Percentiles rank a stretch among this genome's conserved stretches.
phyloP scores from a whole-genome alignment of 2,888 invertebrate genomes.

The Troides oblongomaculatus region DNA sequence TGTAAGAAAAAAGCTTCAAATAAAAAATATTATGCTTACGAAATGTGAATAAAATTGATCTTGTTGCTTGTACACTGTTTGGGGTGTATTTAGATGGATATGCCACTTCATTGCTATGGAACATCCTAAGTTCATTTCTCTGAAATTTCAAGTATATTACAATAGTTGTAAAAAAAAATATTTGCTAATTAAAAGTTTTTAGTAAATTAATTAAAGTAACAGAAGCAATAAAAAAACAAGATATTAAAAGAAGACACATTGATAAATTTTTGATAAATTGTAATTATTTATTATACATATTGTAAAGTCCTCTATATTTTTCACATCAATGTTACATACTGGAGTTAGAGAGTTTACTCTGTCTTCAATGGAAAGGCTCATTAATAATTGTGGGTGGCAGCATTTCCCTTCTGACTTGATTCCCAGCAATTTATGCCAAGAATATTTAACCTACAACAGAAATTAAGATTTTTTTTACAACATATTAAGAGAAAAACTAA shows the following conservation, averaged over 20 bases:
- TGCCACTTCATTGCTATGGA: slow-evolving; percentile 68
- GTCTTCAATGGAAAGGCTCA: slow-evolving; percentile 81
- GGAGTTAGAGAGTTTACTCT: slow-evolving; percentile 69
- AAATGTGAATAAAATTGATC: slow-evolving; percentile 53
- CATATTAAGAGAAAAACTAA: no score
- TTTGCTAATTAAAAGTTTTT: background rate
- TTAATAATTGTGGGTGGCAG: slow-evolving; percentile 81
- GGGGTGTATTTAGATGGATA: slow-evolving; percentile 44
- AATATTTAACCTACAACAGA: slow-evolving; percentile 65
- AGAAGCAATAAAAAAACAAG: background rate
- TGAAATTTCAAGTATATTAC: slow-evolving; percentile 36
- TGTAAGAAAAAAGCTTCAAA: background rate
- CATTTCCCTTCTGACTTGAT: slow-evolving; percentile 78
- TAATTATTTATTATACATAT: background rate
- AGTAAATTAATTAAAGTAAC: background rate
- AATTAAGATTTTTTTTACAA: background rate
- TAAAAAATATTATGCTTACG: slow-evolving; percentile 48
- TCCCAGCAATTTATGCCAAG: slow-evolving; percentile 83
- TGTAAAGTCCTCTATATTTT: background rate
- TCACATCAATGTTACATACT: slow-evolving; percentile 43
- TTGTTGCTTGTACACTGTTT: slow-evolving; percentile 42
- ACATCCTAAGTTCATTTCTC: slow-evolving; percentile 71
- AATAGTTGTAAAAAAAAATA: background rate
- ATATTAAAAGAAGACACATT: no score
- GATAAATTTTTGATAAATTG: background rate